Evolutionary conservation across 2,113 vertebrate genomes (phyloP).

Genomic region (Salvator merianae): DNA sequence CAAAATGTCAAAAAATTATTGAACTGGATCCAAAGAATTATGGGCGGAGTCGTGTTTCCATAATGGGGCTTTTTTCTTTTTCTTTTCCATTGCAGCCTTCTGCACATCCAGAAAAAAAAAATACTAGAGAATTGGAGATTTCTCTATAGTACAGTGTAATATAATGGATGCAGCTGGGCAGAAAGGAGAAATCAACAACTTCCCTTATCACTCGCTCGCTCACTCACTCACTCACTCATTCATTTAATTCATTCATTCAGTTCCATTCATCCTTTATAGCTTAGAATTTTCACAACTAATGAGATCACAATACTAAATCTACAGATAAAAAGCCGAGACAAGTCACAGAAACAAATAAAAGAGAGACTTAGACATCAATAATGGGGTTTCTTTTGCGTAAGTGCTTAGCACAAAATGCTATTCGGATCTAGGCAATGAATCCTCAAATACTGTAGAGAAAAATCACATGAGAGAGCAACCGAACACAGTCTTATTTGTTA

Average conservation of each 20-base stretch:
- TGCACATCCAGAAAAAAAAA: not conserved
- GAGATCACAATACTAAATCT: not conserved
- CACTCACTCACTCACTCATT: not conserved
- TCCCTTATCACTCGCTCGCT: not conserved
- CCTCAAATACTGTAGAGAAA: not conserved
- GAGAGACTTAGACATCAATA: not conserved
- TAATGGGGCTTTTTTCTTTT: not conserved
- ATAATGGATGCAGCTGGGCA: not conserved
- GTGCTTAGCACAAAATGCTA: not conserved
- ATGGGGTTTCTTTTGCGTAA: not conserved
- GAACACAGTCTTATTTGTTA: not conserved
- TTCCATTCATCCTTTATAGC: not conserved
- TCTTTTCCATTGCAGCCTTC: not conserved
- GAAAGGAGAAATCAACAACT: not conserved
- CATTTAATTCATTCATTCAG: not conserved
- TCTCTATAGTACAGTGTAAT: not conserved
- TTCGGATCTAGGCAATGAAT: not conserved
- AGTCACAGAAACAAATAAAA: not conserved
- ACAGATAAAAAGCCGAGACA: not conserved
- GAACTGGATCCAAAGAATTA: not conserved
- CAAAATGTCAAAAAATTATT: conserved; percentile 33
- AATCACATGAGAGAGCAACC: not conserved
- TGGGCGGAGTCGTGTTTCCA: not conserved
- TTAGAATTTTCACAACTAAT: not conserved
- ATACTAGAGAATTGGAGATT: not conserved